Percentiles rank a stretch among this genome's conserved stretches.
Evolutionary conservation across 2,113 vertebrate genomes (phyloP).

Genomic region (Brienomyrus brachyistius): DNA sequence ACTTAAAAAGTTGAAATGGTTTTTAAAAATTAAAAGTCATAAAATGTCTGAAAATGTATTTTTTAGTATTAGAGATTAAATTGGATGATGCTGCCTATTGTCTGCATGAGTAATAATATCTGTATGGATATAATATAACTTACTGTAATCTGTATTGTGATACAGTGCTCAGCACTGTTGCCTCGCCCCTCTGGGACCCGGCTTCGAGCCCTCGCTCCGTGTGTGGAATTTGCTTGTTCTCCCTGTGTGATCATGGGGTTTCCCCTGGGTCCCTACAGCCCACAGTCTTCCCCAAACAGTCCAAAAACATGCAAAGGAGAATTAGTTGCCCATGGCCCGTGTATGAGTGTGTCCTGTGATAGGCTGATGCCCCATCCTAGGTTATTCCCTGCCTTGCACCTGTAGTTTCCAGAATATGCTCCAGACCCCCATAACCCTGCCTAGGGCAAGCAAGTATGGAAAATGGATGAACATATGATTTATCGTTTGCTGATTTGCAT

Average conservation of each 20-base stretch:
- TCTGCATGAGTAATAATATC: background rate
- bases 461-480: background rate
- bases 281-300: background rate
- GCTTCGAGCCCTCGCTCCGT: background rate
- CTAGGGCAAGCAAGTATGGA: background rate
- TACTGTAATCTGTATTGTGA: background rate
- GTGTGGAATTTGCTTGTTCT: background rate
- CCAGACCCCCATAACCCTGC: background rate
- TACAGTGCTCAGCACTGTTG: background rate
- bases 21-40: background rate
- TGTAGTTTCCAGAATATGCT: background rate
- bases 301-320: background rate
- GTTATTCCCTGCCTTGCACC: background rate
- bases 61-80: background rate
- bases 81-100: background rate
- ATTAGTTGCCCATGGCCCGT: background rate
- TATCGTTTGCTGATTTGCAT: background rate
- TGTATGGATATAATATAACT: background rate
- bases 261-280: background rate
- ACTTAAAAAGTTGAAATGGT: background rate
- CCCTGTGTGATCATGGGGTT: background rate
- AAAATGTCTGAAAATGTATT: background rate
- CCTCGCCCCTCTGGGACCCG: background rate
- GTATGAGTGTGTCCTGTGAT: background rate
- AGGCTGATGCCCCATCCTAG: background rate